Base-by-base conservation (phyloP, 2,113 vertebrate genomes). In the Anoura caudifer region DNA sequence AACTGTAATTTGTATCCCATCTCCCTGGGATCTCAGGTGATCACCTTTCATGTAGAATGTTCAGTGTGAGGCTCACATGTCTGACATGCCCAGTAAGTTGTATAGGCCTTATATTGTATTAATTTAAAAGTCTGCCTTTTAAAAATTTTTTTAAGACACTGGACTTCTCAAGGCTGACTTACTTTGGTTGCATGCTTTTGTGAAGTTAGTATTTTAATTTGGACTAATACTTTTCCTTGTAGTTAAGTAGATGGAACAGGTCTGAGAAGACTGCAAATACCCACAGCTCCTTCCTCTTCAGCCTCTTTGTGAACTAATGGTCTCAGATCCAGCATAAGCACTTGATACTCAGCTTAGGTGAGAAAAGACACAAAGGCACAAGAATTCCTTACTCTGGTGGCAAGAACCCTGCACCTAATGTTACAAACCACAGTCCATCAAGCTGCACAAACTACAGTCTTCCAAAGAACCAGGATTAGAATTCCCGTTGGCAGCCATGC, bases 391-490 rank as follows among this genome's bases (percentile, higher is more conserved):
- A 65, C 63, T n/a, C 67, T 36, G 31, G 75, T 13, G 36, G 28
- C 7, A 95, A 54, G 12, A 96, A 70, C 8, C 72, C 36, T 33
- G 17, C 3, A 43, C 38, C 31, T 77, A 73, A 59, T 63, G 20
- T 85, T 95, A 69, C 38, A 91, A 97, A 91, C 28, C 1, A 6
- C 7, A 67, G 54, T 5, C 54, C 75, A 70, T 3, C 63, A 94
- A 69, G 12, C 36, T 63, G 33, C 16, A 93, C 90, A 15, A 90
- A 91, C 67, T 73, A 54, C 15, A 90, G 33, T 59, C 50, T 90
- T 86, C 75, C 69, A 93, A 83, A 41, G 41, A 91, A 81, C 24
- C 47, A 19, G 59, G 59, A 87, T 56, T 43, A 92, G 93, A 94
- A 95, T 92, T 79, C 76, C 77, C 69, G n/a, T 26, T 28, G 33